A percentile compares a stretch with the other conserved stretches of the same genome.
These are phyloP conservation scores for Saiga tatarica DNA, from an alignment of 2,113 vertebrate species.

Conservation along the genomic window DNA sequence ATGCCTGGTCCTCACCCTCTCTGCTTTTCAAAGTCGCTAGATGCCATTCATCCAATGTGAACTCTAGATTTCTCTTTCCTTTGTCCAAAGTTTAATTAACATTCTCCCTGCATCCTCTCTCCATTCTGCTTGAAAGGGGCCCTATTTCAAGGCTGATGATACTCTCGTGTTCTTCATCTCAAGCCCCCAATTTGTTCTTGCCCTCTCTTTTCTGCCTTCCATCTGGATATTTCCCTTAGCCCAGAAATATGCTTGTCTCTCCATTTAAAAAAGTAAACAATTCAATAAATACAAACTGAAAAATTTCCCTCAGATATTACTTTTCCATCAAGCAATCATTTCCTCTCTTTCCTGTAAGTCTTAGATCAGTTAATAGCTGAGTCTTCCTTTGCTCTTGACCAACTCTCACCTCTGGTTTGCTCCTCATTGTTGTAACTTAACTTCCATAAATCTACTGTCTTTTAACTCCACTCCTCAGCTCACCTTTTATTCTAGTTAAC, in stretches of 20 bases:
- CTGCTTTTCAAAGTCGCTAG: neutral
- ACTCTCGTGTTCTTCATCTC: neutral
- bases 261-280: neutral
- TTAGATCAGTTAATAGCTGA: neutral
- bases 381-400: neutral
- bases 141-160: neutral
- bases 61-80: neutral
- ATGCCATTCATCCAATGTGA: neutral
- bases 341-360: neutral
- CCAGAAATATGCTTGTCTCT: neutral
- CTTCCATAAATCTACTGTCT: neutral
- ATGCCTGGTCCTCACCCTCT: rapidly evolving
- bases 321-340: neutral
- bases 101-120: neutral
- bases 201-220: neutral
- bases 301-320: neutral
- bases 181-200: neutral
- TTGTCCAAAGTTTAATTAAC: neutral
- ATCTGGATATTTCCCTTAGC: neutral
- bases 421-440: neutral
- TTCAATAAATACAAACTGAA: neutral
- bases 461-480: neutral
- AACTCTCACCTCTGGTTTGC: neutral
- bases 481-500: neutral
- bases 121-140: neutral